Percentiles rank a stretch among this genome's conserved stretches.
Evolutionary conservation across 2,797 vertebrate species (phyloP).

Genomic region (Psittacula echo): DNA sequence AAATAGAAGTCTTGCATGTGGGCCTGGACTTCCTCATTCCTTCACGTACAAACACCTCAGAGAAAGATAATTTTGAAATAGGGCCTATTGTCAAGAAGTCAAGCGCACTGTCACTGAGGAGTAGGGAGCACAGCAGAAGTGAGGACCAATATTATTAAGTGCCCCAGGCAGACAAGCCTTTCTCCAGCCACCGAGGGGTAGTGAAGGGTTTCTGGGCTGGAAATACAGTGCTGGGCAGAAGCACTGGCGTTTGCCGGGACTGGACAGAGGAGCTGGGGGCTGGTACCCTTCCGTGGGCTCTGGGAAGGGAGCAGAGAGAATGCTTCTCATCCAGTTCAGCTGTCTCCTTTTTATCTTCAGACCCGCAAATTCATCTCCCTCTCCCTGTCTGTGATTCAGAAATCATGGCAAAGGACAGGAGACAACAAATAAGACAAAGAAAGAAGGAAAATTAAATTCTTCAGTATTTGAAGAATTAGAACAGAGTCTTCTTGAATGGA

Average conservation of each 20-base stretch:
- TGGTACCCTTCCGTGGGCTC: background rate
- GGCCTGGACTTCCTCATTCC: background rate
- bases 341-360: background rate
- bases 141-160: background rate
- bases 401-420: background rate
- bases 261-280: background rate
- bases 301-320: background rate
- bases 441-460: background rate
- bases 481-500: background rate
- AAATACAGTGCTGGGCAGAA: background rate
- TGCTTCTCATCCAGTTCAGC: background rate
- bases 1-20: background rate
- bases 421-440: background rate
- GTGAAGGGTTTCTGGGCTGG: background rate
- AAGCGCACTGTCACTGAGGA: background rate
- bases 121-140: background rate
- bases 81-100: background rate
- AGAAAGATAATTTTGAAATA: background rate
- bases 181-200: fast-evolving
- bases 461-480: background rate
- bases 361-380: background rate
- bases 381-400: background rate
- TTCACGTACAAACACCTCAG: background rate
- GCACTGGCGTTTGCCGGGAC: background rate
- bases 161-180: background rate